Conservation (phyloP, 2,888 invertebrate genomes). For the Philereme vetulata region DNA sequence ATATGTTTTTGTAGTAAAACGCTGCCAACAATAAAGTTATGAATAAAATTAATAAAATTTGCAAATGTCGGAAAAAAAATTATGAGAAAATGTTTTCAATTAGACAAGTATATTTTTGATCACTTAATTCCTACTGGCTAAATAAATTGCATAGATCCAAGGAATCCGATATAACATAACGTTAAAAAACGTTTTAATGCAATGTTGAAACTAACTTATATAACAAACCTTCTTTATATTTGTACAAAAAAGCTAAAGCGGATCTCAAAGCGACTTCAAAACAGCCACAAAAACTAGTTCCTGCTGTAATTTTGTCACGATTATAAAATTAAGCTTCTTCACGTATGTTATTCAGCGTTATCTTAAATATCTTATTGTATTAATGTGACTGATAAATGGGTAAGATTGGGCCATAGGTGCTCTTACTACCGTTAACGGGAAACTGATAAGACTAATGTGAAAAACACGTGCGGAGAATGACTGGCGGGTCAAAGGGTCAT, state of each 20-base stretch:
- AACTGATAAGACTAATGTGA: slow-evolving; percentile 32
- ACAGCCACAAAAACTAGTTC: slow-evolving; percentile 20
- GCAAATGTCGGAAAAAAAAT: too few species aligned
- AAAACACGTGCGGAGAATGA: slow-evolving; percentile 35
- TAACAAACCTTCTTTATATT: neutral
- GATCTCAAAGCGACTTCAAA: neutral
- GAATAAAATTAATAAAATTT: too few species aligned
- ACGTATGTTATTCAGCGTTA: slow-evolving; percentile 14
- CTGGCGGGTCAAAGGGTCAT: slow-evolving; percentile 24
- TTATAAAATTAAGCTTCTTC: slow-evolving; percentile 29
- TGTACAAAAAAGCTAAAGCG: slow-evolving; percentile 1
- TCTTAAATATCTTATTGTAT: slow-evolving; percentile 30
- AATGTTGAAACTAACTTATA: too few species aligned
- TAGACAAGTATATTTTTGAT: too few species aligned
- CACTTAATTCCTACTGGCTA: too few species aligned
- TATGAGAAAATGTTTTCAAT: too few species aligned
- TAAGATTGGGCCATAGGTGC: slow-evolving; percentile 67
- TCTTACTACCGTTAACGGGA: slow-evolving; percentile 56
- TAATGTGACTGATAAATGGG: slow-evolving; percentile 65
- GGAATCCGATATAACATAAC: too few species aligned
- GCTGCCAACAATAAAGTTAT: too few species aligned
- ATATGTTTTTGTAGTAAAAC: too few species aligned
- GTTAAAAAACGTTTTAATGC: too few species aligned
- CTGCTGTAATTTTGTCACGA: slow-evolving; percentile 25
- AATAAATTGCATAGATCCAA: too few species aligned